These are phyloP conservation scores for Microplitis manilae DNA, from an alignment of 2,888 invertebrate genomes.

Conservation along the genomic window DNA sequence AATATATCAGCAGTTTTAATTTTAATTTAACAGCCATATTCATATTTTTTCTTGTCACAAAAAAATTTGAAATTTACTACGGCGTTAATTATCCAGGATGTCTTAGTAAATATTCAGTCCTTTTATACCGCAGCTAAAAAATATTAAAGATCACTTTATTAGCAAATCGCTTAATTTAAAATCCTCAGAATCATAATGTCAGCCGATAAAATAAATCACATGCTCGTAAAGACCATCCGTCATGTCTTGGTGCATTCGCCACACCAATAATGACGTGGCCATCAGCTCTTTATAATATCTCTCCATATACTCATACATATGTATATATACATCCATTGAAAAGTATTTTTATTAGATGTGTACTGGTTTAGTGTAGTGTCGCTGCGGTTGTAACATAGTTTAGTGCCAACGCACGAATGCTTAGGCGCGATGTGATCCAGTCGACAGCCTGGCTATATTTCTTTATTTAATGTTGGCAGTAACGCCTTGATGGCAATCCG, in stretches of 20 bases:
- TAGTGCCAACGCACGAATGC: constrained; percentile 65
- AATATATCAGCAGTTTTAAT: too few relatives aligned
- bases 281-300: constrained; percentile 22
- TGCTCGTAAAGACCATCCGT: constrained; percentile 67
- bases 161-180: constrained; percentile 63
- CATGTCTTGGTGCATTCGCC: constrained; percentile 50
- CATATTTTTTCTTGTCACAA: too few relatives aligned
- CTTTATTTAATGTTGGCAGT: constrained; percentile 68
- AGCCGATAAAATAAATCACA: constrained; percentile 68
- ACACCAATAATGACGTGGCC: constrained; percentile 46
- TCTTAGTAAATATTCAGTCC: too few relatives aligned
- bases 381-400: constrained; percentile 66
- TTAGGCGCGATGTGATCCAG: constrained; percentile 58
- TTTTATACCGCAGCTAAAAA: too few relatives aligned
- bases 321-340: constrained; percentile 20
- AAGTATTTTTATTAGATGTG: constrained; percentile 24
- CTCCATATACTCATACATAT: constrained; percentile 14
- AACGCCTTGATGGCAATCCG: constrained; percentile 64
- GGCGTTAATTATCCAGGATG: too few relatives aligned
- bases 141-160: constrained; percentile 29
- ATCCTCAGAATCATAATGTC: constrained; percentile 53
- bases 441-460: constrained; percentile 66
- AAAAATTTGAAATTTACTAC: too few relatives aligned
- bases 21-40: too few relatives aligned
- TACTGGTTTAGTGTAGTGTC: constrained; percentile 39